Evolutionary conservation across 2,797 vertebrate species (phyloP).

Genomic region (Cirrhinus molitorella): DNA sequence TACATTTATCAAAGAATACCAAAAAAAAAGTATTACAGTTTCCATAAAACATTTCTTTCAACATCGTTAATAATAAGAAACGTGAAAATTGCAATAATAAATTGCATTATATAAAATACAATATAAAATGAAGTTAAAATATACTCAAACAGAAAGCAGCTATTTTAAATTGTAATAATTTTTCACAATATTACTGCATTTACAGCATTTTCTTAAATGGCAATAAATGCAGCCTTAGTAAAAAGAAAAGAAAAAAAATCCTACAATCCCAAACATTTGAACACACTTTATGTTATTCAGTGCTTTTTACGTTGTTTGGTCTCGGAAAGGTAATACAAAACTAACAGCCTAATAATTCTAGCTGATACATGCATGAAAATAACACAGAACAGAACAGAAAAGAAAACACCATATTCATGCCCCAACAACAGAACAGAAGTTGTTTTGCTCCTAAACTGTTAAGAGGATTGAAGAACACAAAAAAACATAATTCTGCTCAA

Average conservation of each 20-base stretch:
- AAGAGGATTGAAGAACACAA: constrained; percentile 76
- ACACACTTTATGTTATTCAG: neutral
- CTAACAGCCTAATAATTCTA: neutral
- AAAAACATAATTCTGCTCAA: constrained; percentile 58
- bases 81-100: too few relatives aligned
- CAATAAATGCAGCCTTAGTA: neutral
- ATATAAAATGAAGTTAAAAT: neutral
- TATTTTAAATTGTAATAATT: too few relatives aligned
- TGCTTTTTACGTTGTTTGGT: neutral
- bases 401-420: constrained; percentile 58
- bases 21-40: neutral
- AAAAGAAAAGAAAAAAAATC: neutral
- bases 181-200: constrained; percentile 16
- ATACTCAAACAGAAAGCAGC: too few relatives aligned
- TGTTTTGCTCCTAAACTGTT: constrained; percentile 67
- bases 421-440: constrained; percentile 52
- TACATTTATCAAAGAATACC: neutral
- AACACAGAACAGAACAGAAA: constrained; percentile 50
- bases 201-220: neutral
- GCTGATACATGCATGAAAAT: neutral
- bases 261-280: too few relatives aligned
- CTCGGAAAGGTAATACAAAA: neutral
- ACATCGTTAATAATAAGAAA: neutral
- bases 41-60: neutral
- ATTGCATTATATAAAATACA: neutral